Evolutionary conservation across 2,888 invertebrate genomes (phyloP).

Genomic region (Gastrophysa polygoni): DNA sequence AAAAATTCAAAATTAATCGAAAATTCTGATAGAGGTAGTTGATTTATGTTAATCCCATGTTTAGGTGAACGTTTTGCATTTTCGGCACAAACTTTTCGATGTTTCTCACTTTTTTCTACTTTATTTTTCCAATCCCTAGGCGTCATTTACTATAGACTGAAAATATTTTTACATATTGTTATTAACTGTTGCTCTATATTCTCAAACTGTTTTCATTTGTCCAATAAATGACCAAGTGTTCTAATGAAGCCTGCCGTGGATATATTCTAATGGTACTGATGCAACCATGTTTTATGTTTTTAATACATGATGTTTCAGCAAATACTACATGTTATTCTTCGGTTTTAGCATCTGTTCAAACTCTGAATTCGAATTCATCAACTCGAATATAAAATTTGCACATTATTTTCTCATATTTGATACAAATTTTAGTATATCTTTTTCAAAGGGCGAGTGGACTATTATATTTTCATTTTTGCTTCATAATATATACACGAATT

Average conservation of each 20-base stretch:
- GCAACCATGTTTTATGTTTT: background rate
- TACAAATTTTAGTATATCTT: too few relatives aligned
- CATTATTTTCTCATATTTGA: too few relatives aligned
- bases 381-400: too few relatives aligned
- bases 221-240: background rate
- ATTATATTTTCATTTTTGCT: too few relatives aligned
- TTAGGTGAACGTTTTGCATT: constrained; percentile 34
- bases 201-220: constrained; percentile 12
- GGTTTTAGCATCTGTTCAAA: too few relatives aligned
- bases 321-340: too few relatives aligned
- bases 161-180: constrained; percentile 50
- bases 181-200: constrained; percentile 41
- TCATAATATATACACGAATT: too few relatives aligned
- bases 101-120: constrained; percentile 33
- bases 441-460: too few relatives aligned
- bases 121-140: constrained; percentile 32
- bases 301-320: too few relatives aligned
- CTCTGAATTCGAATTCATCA: too few relatives aligned
- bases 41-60: constrained; percentile 5
- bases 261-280: too few relatives aligned
- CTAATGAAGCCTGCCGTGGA: constrained; percentile 12
- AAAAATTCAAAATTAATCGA: constrained; percentile 46
- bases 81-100: constrained; percentile 44
- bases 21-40: constrained; percentile 27
- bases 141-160: constrained; percentile 51